Evolutionary conservation across 53 echinoderm and acorn worm species (phyloP).

Genomic region (Echinometra lucunter): DNA sequence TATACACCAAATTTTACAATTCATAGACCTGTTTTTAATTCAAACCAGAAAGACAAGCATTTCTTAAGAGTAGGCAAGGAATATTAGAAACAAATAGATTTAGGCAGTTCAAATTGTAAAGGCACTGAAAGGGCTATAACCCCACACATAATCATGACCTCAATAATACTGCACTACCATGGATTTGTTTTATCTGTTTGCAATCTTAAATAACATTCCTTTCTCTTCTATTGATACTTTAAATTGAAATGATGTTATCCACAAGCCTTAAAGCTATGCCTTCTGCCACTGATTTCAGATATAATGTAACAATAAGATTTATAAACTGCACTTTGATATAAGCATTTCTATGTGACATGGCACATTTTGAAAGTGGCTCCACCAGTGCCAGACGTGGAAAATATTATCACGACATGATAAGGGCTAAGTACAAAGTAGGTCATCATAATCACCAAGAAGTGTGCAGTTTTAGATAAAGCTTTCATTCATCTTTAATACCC

Average conservation of each 20-base stretch:
- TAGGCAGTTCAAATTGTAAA: neutral
- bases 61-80: neutral
- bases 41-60: neutral
- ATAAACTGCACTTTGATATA: neutral
- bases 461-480: neutral
- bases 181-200: conserved; percentile 54
- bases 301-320: neutral
- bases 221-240: neutral
- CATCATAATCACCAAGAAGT: neutral
- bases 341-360: neutral
- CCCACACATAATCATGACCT: conserved; percentile 11
- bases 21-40: neutral
- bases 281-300: neutral
- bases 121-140: neutral
- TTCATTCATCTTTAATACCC: neutral
- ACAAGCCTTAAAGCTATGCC: conserved; percentile 26
- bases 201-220: conserved; percentile 54
- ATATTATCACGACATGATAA: neutral
- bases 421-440: conserved; percentile 4
- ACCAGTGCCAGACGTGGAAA: neutral
- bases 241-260: conserved; percentile 54
- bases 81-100: neutral
- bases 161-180: neutral
- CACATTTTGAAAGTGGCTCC: neutral
- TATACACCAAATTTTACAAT: neutral